Evolutionary conservation across 2,113 vertebrate genomes (phyloP), one percentile per base, ranked within the genome.

Genomic region (Nestor notabilis): DNA sequence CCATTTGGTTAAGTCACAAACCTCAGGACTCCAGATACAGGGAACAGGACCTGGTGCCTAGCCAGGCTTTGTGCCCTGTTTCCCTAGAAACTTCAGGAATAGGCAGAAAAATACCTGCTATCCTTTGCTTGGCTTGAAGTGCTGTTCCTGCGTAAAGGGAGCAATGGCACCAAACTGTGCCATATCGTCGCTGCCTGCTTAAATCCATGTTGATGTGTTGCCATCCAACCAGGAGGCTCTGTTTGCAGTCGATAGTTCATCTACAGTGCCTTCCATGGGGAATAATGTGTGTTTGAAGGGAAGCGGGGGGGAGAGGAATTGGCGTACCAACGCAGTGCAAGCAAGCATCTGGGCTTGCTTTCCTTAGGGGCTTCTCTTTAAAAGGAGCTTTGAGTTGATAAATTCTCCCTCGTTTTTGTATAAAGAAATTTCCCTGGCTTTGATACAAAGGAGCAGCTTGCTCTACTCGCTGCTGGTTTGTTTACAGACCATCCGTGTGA

Each of bases 301-400:
- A 46, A n/a, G n/a, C 6, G 47, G 35, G 43, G 41, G 71, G 5
- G 11, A 46, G 68, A 41, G 72, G 65, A 63, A 47, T 39, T 86
- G 93, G 47, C 66, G 96, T 33, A 41, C 76, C 78, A 37, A 4
- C 11, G 77, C 93, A 83, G n/a, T 25, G 61, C 76, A 35, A 77
- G 93, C 81, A 7, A 84, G 89, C 84, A 83, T 70, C 82, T 90
- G 85, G 95, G 91, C 91, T 93, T 25, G 11, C 86, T 90, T 37
- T 95, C 95, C 92, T 95, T 11, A 1, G 92, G 89, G 93, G 82
- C 82, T 83, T 50, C 90, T 76, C 90, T 96, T 95, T 93, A 93
- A 97, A 85, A 60, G 72, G 47, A 95, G 86, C 90, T 94, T 74
- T 60, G 82, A 78, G 94, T 81, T 86, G 88, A 90, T 82, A 69